These are phyloP conservation scores for Drosophila eugracilis DNA, from an alignment of 1,140 invertebrate genomes.

Conservation along the genomic window DNA sequence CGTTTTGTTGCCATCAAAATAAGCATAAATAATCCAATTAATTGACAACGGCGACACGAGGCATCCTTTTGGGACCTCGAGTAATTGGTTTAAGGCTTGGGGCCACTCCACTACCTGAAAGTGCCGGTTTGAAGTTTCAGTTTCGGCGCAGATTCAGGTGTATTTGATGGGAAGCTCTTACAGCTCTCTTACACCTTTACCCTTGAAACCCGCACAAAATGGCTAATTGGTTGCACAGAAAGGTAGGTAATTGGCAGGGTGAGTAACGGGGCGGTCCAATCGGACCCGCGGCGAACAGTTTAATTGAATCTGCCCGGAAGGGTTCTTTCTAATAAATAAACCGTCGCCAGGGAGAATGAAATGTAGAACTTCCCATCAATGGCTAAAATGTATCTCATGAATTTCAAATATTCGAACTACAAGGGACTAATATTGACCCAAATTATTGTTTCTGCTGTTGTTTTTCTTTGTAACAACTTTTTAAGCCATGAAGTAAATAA, in stretches of 20 bases:
- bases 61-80: slow-evolving; percentile 55
- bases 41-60: slow-evolving; percentile 67
- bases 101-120: slow-evolving; percentile 19
- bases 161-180: slow-evolving; percentile 15
- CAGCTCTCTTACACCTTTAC: slow-evolving; percentile 5
- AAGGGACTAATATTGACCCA: background rate
- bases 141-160: slow-evolving; percentile 19
- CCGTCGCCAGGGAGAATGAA: background rate
- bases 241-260: slow-evolving; percentile 67
- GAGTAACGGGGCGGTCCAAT: slow-evolving; percentile 50
- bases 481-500: background rate
- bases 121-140: slow-evolving; percentile 70
- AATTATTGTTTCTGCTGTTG: background rate
- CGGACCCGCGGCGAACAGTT: slow-evolving; percentile 29
- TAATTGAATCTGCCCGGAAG: slow-evolving; percentile 65
- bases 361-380: too few species aligned
- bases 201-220: slow-evolving; percentile 30
- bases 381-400: background rate
- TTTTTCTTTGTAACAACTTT: background rate
- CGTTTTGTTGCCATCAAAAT: slow-evolving; percentile 67
- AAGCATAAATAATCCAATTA: slow-evolving; percentile 80
- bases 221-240: slow-evolving; percentile 75
- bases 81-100: slow-evolving; percentile 69
- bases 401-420: background rate
- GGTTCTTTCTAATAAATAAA: slow-evolving; percentile 21